These are phyloP conservation scores for Triplophysa rosa DNA, from an alignment of 2,113 vertebrate genomes.

Conservation along the genomic window DNA sequence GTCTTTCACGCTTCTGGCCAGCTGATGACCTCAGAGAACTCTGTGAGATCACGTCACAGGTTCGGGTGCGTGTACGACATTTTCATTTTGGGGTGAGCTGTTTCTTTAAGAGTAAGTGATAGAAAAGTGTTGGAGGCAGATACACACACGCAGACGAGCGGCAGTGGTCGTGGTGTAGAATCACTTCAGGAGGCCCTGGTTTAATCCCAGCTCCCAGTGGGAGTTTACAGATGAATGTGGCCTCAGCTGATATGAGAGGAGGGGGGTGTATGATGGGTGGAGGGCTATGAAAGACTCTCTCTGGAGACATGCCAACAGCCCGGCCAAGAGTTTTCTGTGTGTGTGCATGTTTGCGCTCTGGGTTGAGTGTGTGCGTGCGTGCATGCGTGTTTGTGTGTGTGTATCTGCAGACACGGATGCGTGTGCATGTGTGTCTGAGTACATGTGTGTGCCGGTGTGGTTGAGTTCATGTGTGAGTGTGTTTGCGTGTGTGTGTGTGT, in stretches of 20 bases:
- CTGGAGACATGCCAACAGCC: neutral
- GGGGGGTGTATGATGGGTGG: too few relatives aligned
- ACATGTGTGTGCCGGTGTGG: too few relatives aligned
- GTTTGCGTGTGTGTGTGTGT: too few relatives aligned
- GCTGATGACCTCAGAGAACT: slow-evolving; percentile 24
- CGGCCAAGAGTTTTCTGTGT: neutral
- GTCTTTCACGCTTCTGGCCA: slow-evolving; percentile 10
- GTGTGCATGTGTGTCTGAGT: too few relatives aligned
- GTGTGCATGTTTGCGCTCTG: neutral
- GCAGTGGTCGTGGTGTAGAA: slow-evolving; percentile 58
- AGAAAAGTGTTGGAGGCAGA: too few relatives aligned
- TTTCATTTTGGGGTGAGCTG: too few relatives aligned
- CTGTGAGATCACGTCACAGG: neutral
- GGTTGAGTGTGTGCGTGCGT: too few relatives aligned
- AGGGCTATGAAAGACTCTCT: neutral
- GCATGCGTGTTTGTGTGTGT: too few relatives aligned
- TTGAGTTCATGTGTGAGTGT: too few relatives aligned
- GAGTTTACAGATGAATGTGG: slow-evolving; percentile 56
- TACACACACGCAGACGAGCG: slow-evolving; percentile 34
- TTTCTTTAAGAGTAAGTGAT: too few relatives aligned
- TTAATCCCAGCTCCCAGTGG: slow-evolving; percentile 66
- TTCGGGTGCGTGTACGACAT: too few relatives aligned
- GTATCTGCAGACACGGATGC: too few relatives aligned
- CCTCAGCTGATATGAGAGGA: slow-evolving; percentile 62
- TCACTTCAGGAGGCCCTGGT: slow-evolving; percentile 64